Evolutionary conservation across 1,140 invertebrate genomes (phyloP), one percentile per base, ranked within the genome.

Genomic region (Platyscapa corneri): DNA sequence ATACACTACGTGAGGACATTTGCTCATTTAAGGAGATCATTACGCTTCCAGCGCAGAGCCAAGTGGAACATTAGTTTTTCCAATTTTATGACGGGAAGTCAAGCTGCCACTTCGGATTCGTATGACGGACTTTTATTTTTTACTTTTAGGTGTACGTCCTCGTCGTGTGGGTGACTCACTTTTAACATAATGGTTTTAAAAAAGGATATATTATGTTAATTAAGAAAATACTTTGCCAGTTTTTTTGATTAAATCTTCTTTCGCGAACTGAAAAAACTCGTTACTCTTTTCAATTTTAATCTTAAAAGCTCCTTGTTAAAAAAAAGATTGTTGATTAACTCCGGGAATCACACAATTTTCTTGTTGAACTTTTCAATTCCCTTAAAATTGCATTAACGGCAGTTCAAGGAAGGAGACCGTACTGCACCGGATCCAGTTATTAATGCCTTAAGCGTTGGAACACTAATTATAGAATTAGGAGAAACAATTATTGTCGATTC

Each of bases 1-100:
- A 74, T 74, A 74, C 70, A 74, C 70, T 74, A 74, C 70, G 70
- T 74, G 70, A 74, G 70, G 70, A 42, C 34, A 79, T 64, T 79
- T 79, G 77, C 20, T 79, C 77, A 56, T 79, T 79, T 79, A 79
- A 79, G 56, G 77, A 79, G 77, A 79, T 64, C 77, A 60, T 79
- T 79, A 79, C 27, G 49, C 32, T 32, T 46, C 76, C 67, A 82
- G 67, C 16, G 46, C 42, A 60, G 39, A 60, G 37, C 20, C 10
- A 76, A 76, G 30, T 53, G 30, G 75, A 34, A 76, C 42, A 76
- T 76, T 76, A 76, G 75, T 53, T 76, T 76, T 76, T 76, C 42
- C 42, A 23, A 53, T 34, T 76, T 76, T 76, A 76, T 23, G 75
- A 32, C 5, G n/a, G 42, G 0, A 74, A 42, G 12, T 39, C 39